Evolutionary conservation across 2,113 vertebrate species (phyloP), one percentile per base, ranked within the genome.

Genomic region (Notechis scutatus): DNA sequence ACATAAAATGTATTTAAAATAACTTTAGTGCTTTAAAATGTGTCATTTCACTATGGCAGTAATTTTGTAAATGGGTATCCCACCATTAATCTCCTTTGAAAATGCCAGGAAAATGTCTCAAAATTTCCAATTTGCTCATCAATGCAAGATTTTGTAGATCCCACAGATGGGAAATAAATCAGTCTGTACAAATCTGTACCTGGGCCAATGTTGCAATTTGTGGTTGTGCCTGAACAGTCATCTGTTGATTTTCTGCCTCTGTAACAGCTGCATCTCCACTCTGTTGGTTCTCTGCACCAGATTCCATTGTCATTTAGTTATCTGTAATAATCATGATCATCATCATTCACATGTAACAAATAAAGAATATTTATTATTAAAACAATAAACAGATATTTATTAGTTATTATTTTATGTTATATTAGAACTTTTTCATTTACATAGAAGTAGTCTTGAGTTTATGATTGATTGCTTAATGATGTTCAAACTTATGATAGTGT

Each of bases 291-390:
- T 99, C 99, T 98, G 98, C 98, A 97, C 98, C 98, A 97, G 98
- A 98, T 98, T 99, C 99, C 99, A 99, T 99, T 98, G 98, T 99
- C 98, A 99, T 99, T 98, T 98, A 99, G 98, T 99, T 96, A 98
- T 97, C 98, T 99, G 97, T 94, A 98, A 98, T 96, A 95, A 97
- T 97, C 94, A 94, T 96, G 94, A 94, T 95, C 91, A 94, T 95
- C 91, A 94, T 93, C n/a, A 6, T 97, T 93, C 74, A 39, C n/a
- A 39, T 39, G 15, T 74, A 74, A 74, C 15, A 74, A 74, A 42
- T 87, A 88, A 12, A 88, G 10, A 45, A 45, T 92, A 45, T 12
- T 4, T 14, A 4, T 69, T 61, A 12, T 64, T 18, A 91, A 87
- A 42, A 12, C 26, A 39, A 18, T 8, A 42, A 81, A 81, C 34